Base-by-base conservation (phyloP, 2,888 invertebrate species). In the Tiliacea aurago region DNA sequence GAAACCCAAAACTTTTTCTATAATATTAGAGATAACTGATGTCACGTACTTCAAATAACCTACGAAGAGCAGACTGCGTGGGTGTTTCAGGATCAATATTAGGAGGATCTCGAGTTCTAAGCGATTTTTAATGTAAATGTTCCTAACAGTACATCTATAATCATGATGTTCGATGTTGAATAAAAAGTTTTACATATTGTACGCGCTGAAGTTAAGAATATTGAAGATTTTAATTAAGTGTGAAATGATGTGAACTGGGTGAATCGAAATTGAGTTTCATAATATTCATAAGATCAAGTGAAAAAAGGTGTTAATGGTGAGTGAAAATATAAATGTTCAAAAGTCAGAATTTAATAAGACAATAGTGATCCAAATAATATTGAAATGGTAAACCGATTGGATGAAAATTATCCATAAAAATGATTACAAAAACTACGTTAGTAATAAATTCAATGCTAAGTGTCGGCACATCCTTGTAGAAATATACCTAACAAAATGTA, bases 1-100 rank as follows among this genome's bases (percentile, higher is more conserved):
- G 49, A 73, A 66, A 59, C 69, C 53, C 20, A 58, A 73, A 83
- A 85, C 79, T 82, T 76, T 78, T 18, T 67, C 49, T 70, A 65
- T 83, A 85, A 81, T 61, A 58, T 33, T 13, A 71, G 65, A 37
- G 28, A 70, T 73, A 64, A 53, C 43, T 10, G 56, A 56, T 55
- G 75, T 64, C 75, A 75, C 78, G 85, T 78, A 43, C 62, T 73
- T n/a, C 53, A 63, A 62, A 66, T 71, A 72, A 77, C 59, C 53
- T 73, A 75, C 23, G 53, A 49, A 37, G 28, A 74, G 41, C 15
- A 74, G 20, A 53, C 55, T 66, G 73, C 62, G 68, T 76, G n/a
- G 53, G 61, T 67, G 70, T 55, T 59, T 63, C n/a, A 41, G 55
- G 28, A 56, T 33, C 33, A 13, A 33, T 51, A 64, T 56, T 58